Evolutionary conservation across 2,888 invertebrate genomes (phyloP), one percentile per base, ranked within the genome.

Genomic region (Trichopria drosophilae): DNA sequence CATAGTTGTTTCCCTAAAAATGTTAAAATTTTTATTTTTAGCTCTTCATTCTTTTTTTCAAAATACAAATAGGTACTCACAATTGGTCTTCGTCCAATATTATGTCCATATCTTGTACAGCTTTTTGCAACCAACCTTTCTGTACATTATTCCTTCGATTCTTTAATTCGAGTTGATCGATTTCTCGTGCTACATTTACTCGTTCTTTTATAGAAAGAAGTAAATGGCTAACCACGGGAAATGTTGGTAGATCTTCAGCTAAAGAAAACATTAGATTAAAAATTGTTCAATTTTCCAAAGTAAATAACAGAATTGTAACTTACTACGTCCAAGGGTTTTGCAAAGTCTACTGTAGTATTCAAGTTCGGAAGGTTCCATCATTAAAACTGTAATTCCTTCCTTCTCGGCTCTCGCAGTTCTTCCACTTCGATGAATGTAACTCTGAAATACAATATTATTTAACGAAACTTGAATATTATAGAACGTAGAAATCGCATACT

Each of bases 341-440:
- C 93, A 90, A 10, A 98, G 79, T 67, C 89, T 89, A 0, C 85
- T 76, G 63, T 93, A 98, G 51, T 82, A 82, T 51, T 81, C 82
- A 1, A 88, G 82, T 71, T 98, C 98, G 0, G 84, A 82, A 0
- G 95, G 92, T 66, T 94, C 94, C 77, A 97, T 88, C 63, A 99
- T 80, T 56, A 98, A 80, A 3, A 99, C 84, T 3, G 97, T 93
- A 7, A 97, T 84, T 0, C 99, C 99, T 66, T 91, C 86, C 53
- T 86, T 85, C 46, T 82, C 82, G 0, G 94, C 96, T 42, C 99
- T 81, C 0, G 98, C 99, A 0, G 99, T 99, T 46, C 99, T 81
- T 0, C 99, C 99, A 68, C 96, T 95, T 53, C 99, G 83, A 72
- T 99, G 99, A 0, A 99, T 88, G 74, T 99, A 99, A 71, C 90